Conservation (phyloP, 1,140 invertebrate genomes). For the Heterodera schachtii region DNA sequence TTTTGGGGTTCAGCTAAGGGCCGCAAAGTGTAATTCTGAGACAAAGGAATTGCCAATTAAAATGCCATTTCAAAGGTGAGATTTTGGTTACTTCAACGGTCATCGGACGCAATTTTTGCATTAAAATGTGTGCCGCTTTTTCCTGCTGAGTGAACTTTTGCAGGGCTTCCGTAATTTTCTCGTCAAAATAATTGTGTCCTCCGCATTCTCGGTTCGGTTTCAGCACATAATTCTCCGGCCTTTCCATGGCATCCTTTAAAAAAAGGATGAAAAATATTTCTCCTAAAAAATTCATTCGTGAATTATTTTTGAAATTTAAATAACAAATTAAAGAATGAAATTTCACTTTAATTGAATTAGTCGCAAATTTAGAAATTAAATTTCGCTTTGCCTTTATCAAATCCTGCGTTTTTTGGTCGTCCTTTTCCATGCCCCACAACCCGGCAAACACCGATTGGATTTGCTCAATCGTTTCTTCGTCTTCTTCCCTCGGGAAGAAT, state of each 20-base stretch:
- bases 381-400: slow-evolving; percentile 40
- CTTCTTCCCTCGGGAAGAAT: slow-evolving; percentile 68
- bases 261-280: no score
- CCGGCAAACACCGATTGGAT: slow-evolving; percentile 86
- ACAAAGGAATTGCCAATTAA: slow-evolving; percentile 61
- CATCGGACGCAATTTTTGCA: slow-evolving; percentile 73
- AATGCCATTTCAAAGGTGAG: neutral
- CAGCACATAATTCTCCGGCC: slow-evolving; percentile 84
- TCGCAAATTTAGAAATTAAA: neutral
- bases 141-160: slow-evolving; percentile 73
- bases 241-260: slow-evolving; percentile 75
- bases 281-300: no score
- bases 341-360: neutral
- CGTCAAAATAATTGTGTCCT: slow-evolving; percentile 86
- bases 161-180: slow-evolving; percentile 76
- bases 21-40: slow-evolving; percentile 81
- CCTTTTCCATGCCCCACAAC: slow-evolving; percentile 80
- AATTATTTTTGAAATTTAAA: no score
- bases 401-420: slow-evolving; percentile 47
- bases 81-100: slow-evolving; percentile 45
- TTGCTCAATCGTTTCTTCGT: slow-evolving; percentile 51
- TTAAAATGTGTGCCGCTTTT: slow-evolving; percentile 85
- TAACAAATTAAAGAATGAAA: neutral
- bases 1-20: slow-evolving; percentile 69
- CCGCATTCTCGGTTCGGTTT: slow-evolving; percentile 88